A percentile compares a stretch with the other conserved stretches of the same genome.
These are phyloP conservation scores for Calliphora vicina DNA, from an alignment of 1,140 invertebrate species.

Conservation along the genomic window DNA sequence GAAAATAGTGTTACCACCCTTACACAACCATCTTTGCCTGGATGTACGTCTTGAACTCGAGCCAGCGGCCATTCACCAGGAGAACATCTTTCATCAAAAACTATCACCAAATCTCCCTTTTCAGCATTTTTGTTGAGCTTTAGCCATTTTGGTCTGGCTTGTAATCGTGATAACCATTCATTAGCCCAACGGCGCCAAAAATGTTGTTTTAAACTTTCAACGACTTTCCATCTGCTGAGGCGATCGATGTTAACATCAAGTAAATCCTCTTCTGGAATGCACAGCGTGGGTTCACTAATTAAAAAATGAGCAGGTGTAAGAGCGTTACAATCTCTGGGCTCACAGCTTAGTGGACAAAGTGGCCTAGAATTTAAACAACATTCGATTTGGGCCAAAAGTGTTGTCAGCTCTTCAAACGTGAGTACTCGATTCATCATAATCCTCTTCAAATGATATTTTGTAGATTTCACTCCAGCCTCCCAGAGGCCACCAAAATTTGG, in stretches of 20 bases:
- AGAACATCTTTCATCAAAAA: not conserved
- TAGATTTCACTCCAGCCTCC: conserved; percentile 18
- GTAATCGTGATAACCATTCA: too few relatives aligned
- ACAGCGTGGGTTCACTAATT: not conserved
- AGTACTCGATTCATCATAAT: not conserved
- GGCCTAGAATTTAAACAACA: not conserved
- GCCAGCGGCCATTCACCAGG: not conserved
- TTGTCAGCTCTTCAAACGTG: not conserved
- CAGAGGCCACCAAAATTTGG: conserved; percentile 20
- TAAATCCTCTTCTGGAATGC: too few relatives aligned
- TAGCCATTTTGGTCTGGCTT: conserved; percentile 7
- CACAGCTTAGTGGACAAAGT: not conserved
- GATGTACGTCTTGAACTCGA: not conserved
- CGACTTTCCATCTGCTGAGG: not conserved
- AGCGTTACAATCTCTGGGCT: not conserved
- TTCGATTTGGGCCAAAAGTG: not conserved
- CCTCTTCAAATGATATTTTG: not conserved
- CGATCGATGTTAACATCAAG: not conserved
- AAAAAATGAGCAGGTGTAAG: not conserved
- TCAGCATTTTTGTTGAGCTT: not conserved
- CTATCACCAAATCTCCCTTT: not conserved
- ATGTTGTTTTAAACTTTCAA: not conserved
- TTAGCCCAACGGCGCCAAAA: conserved; percentile 2
- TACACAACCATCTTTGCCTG: not conserved
- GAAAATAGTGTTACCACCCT: not conserved